Base-by-base conservation (phyloP, 2,797 vertebrate species). In the Poecilia gillii region DNA sequence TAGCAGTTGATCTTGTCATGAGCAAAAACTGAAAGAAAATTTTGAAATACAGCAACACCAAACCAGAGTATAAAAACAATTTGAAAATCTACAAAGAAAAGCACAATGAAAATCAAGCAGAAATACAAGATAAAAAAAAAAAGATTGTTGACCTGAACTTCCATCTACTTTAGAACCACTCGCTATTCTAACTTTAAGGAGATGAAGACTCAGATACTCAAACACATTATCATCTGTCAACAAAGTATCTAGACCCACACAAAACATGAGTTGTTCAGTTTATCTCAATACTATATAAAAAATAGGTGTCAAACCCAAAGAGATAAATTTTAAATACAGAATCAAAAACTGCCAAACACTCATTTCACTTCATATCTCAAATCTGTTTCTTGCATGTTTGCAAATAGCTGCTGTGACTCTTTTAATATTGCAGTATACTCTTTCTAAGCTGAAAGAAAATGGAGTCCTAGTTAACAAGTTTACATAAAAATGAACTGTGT, bases 401-500 rank as follows among this genome's bases (percentile, higher is more conserved):
- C 36, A 51, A 70, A 31, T 46, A 71, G 47, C 47, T 36, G 25
- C 33, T 59, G 72, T 28, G 57, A 62, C 46, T 51, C 3, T 49
- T 51, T 5, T 81, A 74, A 14, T 36, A 59, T 14, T 72, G 8
- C 3, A 49, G 71, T 39, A 14, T 71, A n/a, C 33, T 73, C 72
- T 75, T 81, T 73, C 86, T 31, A 73, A 47, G 33, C 18, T 3
- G 66, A 76, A 46, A 74, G 39, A 81, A 79, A 70, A 82, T 46
- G 20, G 77, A 79, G 20, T 85, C 78, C 39, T 62, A 75, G 85
- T 88, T 89, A 85, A 82, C 84, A 91, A 75, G 87, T 89, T 89
- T 86, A 82, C 84, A 91, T 88, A 83, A 89, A 90, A 87, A 88
- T 88, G 75, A 93, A 92, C 85, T 88, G 85, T 81, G 80, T 36